A percentile compares a stretch with the other conserved stretches of the same genome.
These are phyloP conservation scores for Temnothorax nylanderi DNA, from an alignment of 1,140 invertebrate genomes.

Conservation along the genomic window DNA sequence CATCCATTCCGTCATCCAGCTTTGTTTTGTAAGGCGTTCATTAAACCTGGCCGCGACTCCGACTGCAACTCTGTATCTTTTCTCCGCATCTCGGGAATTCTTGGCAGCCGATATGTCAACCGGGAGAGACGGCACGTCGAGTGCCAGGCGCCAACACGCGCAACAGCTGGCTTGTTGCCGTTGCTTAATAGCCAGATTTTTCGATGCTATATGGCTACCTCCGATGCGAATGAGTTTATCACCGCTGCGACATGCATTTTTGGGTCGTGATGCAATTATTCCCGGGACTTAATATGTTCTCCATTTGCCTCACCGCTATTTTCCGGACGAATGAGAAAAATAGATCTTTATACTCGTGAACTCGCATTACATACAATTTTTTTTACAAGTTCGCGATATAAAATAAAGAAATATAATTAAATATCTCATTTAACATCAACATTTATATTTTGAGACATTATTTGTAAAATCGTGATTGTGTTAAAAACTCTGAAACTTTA, in stretches of 20 bases:
- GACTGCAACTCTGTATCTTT: constrained; percentile 44
- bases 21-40: constrained; percentile 46
- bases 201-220: background rate
- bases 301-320: background rate
- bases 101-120: constrained; percentile 43
- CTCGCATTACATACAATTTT: background rate
- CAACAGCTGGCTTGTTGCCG: constrained; percentile 37
- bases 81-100: constrained; percentile 32
- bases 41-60: constrained; percentile 55
- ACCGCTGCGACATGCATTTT: constrained; percentile 22
- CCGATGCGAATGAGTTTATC: background rate
- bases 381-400: background rate
- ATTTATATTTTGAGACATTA: background rate
- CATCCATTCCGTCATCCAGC: background rate
- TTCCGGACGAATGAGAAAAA: constrained; percentile 11
- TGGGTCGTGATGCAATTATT: background rate
- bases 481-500: background rate
- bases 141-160: constrained; percentile 43
- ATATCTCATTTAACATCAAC: background rate
- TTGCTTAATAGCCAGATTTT: constrained; percentile 36
- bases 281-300: constrained; percentile 1
- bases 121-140: constrained; percentile 53
- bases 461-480: background rate
- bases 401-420: background rate
- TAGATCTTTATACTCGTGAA: background rate